A percentile compares a stretch with the other conserved stretches of the same genome.
These are phyloP conservation scores for Notodonta dromedarius DNA, from an alignment of 2,888 invertebrate species.

Conservation along the genomic window DNA sequence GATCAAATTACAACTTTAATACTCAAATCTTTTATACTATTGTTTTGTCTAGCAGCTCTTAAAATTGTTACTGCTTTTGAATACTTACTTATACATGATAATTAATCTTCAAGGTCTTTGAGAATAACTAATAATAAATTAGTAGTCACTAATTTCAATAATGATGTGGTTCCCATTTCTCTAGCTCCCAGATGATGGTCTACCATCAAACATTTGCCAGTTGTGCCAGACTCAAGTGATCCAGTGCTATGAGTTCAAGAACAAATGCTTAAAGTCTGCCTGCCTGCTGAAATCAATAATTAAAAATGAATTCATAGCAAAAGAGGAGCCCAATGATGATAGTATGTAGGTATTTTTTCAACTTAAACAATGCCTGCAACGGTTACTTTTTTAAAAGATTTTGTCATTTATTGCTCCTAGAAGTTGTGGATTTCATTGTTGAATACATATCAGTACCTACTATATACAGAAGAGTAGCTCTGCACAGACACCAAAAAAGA, in stretches of 20 bases:
- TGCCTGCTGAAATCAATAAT: conserved; percentile 55
- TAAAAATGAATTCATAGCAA: conserved; percentile 43
- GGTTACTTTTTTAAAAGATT: too few relatives aligned
- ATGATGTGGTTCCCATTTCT: conserved; percentile 10
- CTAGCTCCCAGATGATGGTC: conserved; percentile 51
- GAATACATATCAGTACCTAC: too few relatives aligned
- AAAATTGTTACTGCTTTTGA: too few relatives aligned
- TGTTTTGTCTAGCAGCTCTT: too few relatives aligned
- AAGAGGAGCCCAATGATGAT: conserved; percentile 32
- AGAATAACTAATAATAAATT: neutral
- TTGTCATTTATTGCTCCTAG: too few relatives aligned
- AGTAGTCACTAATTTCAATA: neutral
- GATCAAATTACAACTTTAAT: too few relatives aligned
- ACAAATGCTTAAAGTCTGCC: conserved; percentile 71
- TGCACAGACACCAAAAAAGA: too few relatives aligned
- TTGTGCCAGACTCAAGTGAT: conserved; percentile 56
- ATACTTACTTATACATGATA: too few relatives aligned
- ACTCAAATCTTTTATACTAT: too few relatives aligned
- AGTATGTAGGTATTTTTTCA: conserved; percentile 31
- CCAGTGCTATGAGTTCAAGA: conserved; percentile 69
- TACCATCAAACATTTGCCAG: conserved; percentile 59
- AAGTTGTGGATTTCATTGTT: too few relatives aligned
- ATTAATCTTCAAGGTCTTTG: too few relatives aligned
- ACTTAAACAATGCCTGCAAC: neutral
- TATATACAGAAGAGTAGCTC: too few relatives aligned